Evolutionary conservation across 2,113 vertebrate species (phyloP).

Genomic region (Microtus montanus): DNA sequence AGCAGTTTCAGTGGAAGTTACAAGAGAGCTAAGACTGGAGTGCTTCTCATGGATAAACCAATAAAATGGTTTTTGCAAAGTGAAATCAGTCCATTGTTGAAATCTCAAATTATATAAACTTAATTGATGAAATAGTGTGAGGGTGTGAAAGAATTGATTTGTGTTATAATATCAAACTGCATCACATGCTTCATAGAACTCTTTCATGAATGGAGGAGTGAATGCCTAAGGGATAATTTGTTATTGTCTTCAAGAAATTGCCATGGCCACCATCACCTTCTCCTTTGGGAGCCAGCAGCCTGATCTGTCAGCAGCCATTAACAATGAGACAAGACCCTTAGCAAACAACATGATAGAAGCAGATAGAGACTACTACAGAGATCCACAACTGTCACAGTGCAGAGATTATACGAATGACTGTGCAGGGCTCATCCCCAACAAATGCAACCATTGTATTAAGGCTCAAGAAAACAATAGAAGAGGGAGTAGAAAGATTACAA

Average conservation of each 20-base stretch:
- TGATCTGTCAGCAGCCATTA: background rate
- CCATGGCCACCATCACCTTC: background rate
- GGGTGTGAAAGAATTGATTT: background rate
- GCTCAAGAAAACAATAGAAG: background rate
- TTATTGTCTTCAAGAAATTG: background rate
- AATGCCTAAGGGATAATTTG: background rate
- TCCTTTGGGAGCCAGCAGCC: background rate
- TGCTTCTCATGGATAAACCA: background rate
- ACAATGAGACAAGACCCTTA: background rate
- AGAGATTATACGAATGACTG: background rate
- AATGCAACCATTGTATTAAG: background rate
- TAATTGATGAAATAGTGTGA: background rate
- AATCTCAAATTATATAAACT: background rate
- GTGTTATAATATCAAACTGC: background rate
- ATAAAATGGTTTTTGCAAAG: background rate
- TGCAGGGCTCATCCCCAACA: background rate
- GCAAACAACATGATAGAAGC: background rate
- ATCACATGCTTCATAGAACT: background rate
- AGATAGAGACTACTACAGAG: background rate
- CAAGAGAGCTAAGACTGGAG: background rate
- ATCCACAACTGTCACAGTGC: background rate
- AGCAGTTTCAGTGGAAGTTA: background rate
- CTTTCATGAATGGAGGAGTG: background rate
- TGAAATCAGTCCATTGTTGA: background rate
- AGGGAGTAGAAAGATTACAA: background rate